Conservation (phyloP, 1,140 invertebrate species). For the Probaryconus sp. region DNA sequence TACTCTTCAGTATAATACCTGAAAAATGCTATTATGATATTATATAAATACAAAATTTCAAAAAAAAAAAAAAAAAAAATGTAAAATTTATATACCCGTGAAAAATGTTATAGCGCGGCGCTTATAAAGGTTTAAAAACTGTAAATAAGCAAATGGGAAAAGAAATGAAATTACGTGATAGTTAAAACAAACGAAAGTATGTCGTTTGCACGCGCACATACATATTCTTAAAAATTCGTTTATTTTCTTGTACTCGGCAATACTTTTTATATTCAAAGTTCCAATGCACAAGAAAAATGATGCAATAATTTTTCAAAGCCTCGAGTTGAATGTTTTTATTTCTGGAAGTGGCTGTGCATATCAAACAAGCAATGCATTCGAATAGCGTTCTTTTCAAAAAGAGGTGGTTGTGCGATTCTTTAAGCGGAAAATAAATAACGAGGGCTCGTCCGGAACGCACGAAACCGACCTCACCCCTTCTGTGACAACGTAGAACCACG, state of each 20-base stretch:
- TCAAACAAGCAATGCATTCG: slow-evolving; percentile 65
- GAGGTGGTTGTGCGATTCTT: slow-evolving; percentile 66
- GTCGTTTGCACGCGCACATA: slow-evolving; percentile 22
- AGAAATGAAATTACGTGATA: slow-evolving; percentile 18
- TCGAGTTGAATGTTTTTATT: slow-evolving; percentile 61
- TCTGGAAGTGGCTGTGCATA: slow-evolving; percentile 63
- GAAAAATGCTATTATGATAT: too few relatives aligned
- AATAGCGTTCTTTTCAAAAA: slow-evolving; percentile 65
- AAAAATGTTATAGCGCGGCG: too few relatives aligned
- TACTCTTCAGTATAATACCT: too few relatives aligned
- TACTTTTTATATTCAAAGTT: slow-evolving; percentile 56
- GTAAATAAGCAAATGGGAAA: not conserved
- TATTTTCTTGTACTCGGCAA: slow-evolving; percentile 35
- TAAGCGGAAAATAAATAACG: slow-evolving; percentile 73
- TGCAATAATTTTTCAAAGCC: slow-evolving; percentile 65
- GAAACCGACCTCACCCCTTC: slow-evolving; percentile 57
- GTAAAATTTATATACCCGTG: too few relatives aligned
- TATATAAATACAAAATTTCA: too few relatives aligned
- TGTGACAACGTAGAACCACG: slow-evolving; percentile 57
- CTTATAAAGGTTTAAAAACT: too few relatives aligned
- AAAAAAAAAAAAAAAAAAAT: too few relatives aligned
- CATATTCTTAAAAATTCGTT: slow-evolving; percentile 45
- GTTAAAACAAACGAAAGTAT: slow-evolving; percentile 37
- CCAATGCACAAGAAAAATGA: slow-evolving; percentile 62
- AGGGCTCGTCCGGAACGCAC: slow-evolving; percentile 66